Base-by-base conservation (phyloP, 2,797 vertebrate species). In the Protosalanx chinensis region DNA sequence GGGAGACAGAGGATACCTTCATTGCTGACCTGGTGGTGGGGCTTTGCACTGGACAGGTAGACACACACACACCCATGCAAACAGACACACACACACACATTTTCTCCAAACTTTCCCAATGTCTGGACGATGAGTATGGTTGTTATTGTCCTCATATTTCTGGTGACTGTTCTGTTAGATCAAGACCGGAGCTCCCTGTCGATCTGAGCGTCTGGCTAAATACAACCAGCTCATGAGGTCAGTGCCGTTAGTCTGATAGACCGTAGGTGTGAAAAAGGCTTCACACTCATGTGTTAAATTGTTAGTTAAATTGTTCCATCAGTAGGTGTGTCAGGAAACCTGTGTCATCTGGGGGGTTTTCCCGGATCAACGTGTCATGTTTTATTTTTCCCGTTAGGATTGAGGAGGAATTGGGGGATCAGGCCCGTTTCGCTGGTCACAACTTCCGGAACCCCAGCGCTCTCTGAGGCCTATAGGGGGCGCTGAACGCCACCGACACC, bases 181-280 rank as follows among this genome's bases (percentile, higher is more conserved):
- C 85, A 97, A 97, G 89, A 96, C 96, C n/a, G 96, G 96, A 12
- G 96, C 96, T 72, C 96, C 96, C 0, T 97, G 96, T 90, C 93
- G 96, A 82, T 97, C 96, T 64, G 96, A 97, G 80, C 94, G 96
- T 77, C 89, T 97, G 90, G 96, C 96, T 73, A 97, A 97, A 87
- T 97, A 97, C 89, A 97, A 97, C 84, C 96, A 97, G 84, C 93
- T 97, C 73, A 96, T 97, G 95, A 96, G 96, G 96, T 96, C 81
- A 85, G 93, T 74, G 8, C 76, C 74, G 41, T 13, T 8, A 8
- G 7, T 46, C 41, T 46, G 23, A 35, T 35, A 35, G 33, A 4
- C 4, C 6, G 33, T 35, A 46, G 41, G 23, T 27, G 23, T 27
- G 23, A 27, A 27, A 27, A 27, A 27, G 23, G 23, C 23, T 27